Evolutionary conservation across 2,797 vertebrate species (phyloP).

Genomic region (Centroberyx gerrardi): DNA sequence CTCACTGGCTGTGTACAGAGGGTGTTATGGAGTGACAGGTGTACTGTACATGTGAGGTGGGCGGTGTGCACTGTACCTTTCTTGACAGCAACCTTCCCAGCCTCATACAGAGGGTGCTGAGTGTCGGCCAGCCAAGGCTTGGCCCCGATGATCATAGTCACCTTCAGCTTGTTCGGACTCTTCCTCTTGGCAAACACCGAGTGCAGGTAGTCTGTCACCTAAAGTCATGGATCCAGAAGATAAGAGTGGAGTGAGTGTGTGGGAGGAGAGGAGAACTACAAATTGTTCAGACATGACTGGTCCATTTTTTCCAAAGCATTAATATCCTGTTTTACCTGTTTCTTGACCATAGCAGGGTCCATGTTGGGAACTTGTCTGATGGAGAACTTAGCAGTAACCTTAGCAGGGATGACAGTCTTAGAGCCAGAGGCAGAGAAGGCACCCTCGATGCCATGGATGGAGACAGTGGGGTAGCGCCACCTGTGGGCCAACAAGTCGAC

Average conservation of each 20-base stretch:
- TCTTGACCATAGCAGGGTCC: slow-evolving; percentile 87
- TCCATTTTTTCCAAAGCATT: background rate
- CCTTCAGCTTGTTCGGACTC: slow-evolving; percentile 91
- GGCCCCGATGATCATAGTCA: slow-evolving; percentile 88
- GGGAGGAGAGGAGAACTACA: background rate
- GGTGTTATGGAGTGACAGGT: background rate
- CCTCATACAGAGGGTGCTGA: slow-evolving; percentile 85
- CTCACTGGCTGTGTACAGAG: too few species aligned
- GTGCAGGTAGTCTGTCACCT: slow-evolving; percentile 92
- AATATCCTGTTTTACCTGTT: slow-evolving; percentile 85
- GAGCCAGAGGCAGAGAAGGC: slow-evolving; percentile 90
- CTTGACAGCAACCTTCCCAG: slow-evolving; percentile 89
- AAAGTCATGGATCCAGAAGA: background rate
- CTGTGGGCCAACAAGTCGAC: slow-evolving; percentile 91
- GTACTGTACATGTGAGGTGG: background rate
- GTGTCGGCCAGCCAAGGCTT: slow-evolving; percentile 90
- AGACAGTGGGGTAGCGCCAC: slow-evolving; percentile 92
- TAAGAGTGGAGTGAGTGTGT: background rate
- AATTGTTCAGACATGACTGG: background rate
- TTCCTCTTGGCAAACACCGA: slow-evolving; percentile 89
- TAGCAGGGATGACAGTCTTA: slow-evolving; percentile 94
- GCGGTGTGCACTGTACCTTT: slow-evolving; percentile 84
- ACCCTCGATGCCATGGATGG: slow-evolving; percentile 94
- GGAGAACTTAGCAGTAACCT: slow-evolving; percentile 94
- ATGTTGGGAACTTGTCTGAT: slow-evolving; percentile 93